Percentiles rank a stretch among this genome's conserved stretches.
These are phyloP conservation scores for Embidobia sp. DNA, from an alignment of 2,888 invertebrate species.

Conservation along the genomic window DNA sequence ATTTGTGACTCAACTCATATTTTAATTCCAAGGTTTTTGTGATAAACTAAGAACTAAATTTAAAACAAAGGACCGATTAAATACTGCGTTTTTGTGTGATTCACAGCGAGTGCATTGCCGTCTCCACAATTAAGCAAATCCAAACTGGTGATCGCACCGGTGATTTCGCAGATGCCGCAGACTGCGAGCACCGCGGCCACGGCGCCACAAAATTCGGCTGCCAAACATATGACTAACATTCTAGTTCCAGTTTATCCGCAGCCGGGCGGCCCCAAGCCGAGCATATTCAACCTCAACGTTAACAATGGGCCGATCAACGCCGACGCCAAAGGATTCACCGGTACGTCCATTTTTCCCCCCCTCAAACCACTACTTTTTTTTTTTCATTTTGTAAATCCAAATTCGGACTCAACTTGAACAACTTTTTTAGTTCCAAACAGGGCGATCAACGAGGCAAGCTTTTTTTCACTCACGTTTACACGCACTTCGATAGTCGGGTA, in stretches of 20 bases:
- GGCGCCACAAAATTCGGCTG: constrained; percentile 71
- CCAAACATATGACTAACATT: constrained; percentile 79
- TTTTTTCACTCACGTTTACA: not conserved
- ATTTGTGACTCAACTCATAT: too few relatives aligned
- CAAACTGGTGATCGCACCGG: constrained; percentile 78
- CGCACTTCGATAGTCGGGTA: constrained; percentile 18
- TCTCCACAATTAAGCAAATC: constrained; percentile 74
- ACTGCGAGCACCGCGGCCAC: constrained; percentile 72
- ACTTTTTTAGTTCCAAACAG: too few relatives aligned
- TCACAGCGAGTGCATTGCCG: constrained; percentile 70
- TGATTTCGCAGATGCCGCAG: constrained; percentile 76
- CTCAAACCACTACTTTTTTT: too few relatives aligned
- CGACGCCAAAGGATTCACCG: constrained; percentile 84
- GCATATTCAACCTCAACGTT: constrained; percentile 87
- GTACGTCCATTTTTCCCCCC: too few relatives aligned
- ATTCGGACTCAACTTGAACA: too few relatives aligned
- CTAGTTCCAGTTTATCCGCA: constrained; percentile 78
- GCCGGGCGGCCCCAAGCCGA: constrained; percentile 81
- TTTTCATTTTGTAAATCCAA: too few relatives aligned
- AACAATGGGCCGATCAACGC: constrained; percentile 85
- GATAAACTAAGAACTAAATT: too few relatives aligned
- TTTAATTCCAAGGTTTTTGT: too few relatives aligned
- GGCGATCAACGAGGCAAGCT: too few relatives aligned
- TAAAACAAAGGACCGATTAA: too few relatives aligned
- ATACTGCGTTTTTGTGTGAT: constrained; percentile 2